Evolutionary conservation across 2,113 vertebrate genomes (phyloP).

Genomic region (Xiphorhynchus elegans): DNA sequence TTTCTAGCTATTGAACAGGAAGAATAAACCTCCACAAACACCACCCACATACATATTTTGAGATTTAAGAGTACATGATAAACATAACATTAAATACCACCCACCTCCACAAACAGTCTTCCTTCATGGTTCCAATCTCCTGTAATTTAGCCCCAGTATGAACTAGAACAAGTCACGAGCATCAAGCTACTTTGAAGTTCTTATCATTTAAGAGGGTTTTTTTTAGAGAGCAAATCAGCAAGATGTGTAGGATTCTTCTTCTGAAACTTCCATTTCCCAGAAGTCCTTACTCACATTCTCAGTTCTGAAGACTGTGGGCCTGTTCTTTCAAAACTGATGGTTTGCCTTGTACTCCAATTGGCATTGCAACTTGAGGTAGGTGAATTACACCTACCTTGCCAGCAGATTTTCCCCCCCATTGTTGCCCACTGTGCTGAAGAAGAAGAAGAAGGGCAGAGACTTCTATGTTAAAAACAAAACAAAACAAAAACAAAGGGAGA

Average conservation of each 20-base stretch:
- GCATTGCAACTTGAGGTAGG: not conserved
- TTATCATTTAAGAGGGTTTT: not conserved
- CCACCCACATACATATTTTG: not conserved
- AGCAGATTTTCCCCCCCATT: not conserved
- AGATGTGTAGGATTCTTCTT: not conserved
- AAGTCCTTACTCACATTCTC: not conserved
- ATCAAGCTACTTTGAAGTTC: not conserved
- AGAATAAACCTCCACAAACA: not conserved
- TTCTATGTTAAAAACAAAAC: not conserved
- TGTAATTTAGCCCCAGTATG: not conserved
- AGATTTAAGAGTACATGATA: not conserved
- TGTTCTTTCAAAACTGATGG: not conserved
- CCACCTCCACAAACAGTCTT: not conserved
- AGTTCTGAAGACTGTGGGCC: not conserved
- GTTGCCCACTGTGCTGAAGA: not conserved
- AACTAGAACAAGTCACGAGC: not conserved
- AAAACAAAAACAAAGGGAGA: accelerated
- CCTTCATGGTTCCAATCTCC: not conserved
- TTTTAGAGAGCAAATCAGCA: not conserved
- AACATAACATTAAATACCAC: not conserved
- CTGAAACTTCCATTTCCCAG: not conserved
- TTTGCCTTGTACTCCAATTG: not conserved
- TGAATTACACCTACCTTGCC: not conserved
- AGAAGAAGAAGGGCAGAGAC: not conserved
- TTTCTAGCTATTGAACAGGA: not conserved